Conservation (phyloP, 1,140 invertebrate genomes). For the Euschistus heros region DNA sequence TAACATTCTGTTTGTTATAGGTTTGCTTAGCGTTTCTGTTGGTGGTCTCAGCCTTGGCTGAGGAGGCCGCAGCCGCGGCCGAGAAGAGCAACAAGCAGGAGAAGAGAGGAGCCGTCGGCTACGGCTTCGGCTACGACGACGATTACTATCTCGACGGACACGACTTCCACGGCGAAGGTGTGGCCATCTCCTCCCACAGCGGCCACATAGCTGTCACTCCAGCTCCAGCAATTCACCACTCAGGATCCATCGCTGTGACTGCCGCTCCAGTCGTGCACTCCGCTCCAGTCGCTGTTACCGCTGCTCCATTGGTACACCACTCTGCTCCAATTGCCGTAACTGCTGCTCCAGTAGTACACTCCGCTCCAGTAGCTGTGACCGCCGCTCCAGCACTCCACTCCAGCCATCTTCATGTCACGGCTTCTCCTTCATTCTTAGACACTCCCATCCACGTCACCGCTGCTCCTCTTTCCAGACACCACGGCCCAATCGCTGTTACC, state of each 20-base stretch:
- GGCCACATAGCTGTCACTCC: not conserved
- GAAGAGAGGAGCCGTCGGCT: conserved; percentile 9
- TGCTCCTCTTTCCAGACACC: not conserved
- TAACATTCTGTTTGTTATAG: not conserved
- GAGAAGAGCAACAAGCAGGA: conserved; percentile 15
- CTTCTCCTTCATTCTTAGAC: not conserved
- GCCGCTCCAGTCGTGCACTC: not conserved
- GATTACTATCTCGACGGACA: not conserved
- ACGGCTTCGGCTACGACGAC: not conserved
- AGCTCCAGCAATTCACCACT: not conserved
- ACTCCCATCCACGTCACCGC: not conserved
- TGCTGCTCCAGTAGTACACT: not conserved
- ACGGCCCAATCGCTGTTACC: not conserved
- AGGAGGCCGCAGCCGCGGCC: not conserved
- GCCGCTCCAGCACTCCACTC: not conserved
- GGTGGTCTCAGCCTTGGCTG: conserved; percentile 1
- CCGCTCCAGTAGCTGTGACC: not conserved
- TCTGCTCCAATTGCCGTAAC: not conserved
- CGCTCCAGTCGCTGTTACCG: not conserved
- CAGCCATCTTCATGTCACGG: not conserved
- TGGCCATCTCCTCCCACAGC: not conserved
- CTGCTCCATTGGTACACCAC: not conserved
- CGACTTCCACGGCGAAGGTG: not conserved
- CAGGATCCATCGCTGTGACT: not conserved
- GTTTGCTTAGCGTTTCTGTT: conserved; percentile 8